Conservation (phyloP, 2,113 vertebrate species). For the Talpa occidentalis region DNA sequence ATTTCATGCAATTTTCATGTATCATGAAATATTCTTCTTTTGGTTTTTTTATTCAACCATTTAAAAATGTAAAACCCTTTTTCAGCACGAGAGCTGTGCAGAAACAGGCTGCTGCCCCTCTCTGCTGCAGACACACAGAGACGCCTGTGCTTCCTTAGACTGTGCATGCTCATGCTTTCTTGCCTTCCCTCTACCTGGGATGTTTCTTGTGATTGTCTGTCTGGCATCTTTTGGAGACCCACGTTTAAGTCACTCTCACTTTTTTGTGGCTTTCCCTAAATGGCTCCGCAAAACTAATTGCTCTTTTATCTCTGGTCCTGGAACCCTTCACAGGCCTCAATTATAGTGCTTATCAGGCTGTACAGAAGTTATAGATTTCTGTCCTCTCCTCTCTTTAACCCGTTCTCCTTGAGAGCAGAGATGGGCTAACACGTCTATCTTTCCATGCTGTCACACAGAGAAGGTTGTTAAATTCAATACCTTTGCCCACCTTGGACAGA, state of each 20-base stretch:
- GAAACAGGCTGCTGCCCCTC: not conserved
- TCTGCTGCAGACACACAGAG: not conserved
- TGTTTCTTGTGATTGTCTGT: not conserved
- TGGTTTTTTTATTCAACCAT: not conserved
- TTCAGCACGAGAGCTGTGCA: not conserved
- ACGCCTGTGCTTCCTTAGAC: not conserved
- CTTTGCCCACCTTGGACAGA: fast-evolving
- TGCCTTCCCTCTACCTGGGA: not conserved
- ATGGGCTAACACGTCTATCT: not conserved
- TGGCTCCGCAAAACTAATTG: not conserved
- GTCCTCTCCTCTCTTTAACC: not conserved
- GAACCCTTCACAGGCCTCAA: not conserved
- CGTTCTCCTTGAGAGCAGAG: constrained; percentile 23
- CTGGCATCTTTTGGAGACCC: not conserved
- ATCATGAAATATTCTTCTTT: constrained; percentile 12
- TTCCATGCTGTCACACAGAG: not conserved
- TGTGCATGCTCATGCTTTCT: too few relatives aligned
- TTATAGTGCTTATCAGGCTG: not conserved
- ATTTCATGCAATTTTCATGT: not conserved
- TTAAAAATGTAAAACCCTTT: not conserved
- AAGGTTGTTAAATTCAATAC: not conserved
- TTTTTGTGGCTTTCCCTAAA: not conserved
- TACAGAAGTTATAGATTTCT: not conserved
- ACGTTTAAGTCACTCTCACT: not conserved
- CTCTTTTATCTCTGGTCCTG: constrained; percentile 11